Percentiles rank a stretch among this genome's conserved stretches.
phyloP scores from a whole-genome alignment of 2,797 vertebrate species.

The Aldrovandia affinis region DNA sequence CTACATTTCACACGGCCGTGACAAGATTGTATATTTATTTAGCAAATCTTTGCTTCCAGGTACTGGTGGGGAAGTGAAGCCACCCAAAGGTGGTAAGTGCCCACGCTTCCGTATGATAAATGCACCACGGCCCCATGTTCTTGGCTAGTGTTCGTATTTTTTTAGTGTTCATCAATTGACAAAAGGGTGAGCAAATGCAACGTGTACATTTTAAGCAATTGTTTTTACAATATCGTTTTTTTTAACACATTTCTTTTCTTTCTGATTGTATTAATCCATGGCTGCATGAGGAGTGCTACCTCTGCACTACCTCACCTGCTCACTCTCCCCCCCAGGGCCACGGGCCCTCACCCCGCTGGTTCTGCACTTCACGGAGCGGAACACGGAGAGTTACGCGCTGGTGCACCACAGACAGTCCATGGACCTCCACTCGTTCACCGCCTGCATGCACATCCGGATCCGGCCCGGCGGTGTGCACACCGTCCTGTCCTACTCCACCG shows the following conservation, averaged over 20 bases:
- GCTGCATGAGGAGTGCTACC: neutral
- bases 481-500: slow-evolving; percentile 77
- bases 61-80: slow-evolving; percentile 38
- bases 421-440: slow-evolving; percentile 74
- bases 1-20: neutral
- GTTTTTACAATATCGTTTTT: no score
- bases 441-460: slow-evolving; percentile 76
- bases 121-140: neutral
- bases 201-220: neutral
- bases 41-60: slow-evolving; percentile 39
- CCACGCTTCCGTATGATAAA: neutral
- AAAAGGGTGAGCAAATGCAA: neutral
- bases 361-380: slow-evolving; percentile 75
- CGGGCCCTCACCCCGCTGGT: slow-evolving; percentile 68
- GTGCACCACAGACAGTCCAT: slow-evolving; percentile 61
- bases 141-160: neutral
- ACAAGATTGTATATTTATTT: neutral
- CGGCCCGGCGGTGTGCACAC: slow-evolving; percentile 60
- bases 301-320: neutral
- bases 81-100: slow-evolving; percentile 56
- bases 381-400: slow-evolving; percentile 67
- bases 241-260: no score
- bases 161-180: neutral
- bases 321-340: slow-evolving; percentile 51
- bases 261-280: neutral